These are phyloP conservation scores for Intellagama lesueurii DNA, from an alignment of 2,797 vertebrate genomes.

Conservation along the genomic window DNA sequence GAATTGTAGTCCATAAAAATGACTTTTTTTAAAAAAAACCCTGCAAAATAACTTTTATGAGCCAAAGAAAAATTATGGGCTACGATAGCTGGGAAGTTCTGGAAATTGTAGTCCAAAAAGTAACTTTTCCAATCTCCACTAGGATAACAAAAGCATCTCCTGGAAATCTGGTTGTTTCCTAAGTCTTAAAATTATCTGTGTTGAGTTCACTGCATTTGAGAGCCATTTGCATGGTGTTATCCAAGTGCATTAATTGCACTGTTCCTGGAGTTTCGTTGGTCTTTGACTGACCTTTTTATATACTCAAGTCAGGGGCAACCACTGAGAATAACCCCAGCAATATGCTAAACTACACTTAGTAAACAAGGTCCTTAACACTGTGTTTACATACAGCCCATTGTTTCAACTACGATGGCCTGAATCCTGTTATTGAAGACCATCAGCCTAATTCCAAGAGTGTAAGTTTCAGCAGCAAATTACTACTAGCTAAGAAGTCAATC, in stretches of 20 bases:
- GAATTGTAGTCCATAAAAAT: too few relatives aligned
- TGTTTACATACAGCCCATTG: background rate
- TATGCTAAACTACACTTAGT: background rate
- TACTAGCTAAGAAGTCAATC: too few relatives aligned
- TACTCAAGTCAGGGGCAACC: background rate
- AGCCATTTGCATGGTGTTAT: background rate
- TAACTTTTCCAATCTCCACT: too few relatives aligned
- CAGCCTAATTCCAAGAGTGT: background rate
- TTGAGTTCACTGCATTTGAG: background rate
- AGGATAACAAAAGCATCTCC: background rate
- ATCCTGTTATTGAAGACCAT: too few relatives aligned
- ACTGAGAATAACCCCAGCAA: background rate
- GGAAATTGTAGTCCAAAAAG: too few relatives aligned
- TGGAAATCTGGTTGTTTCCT: background rate
- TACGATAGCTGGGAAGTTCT: too few relatives aligned
- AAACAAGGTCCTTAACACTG: background rate
- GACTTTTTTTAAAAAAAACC: background rate
- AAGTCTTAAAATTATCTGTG: background rate
- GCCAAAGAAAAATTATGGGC: too few relatives aligned
- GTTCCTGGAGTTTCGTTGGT: background rate
- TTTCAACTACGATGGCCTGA: background rate
- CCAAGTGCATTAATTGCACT: background rate
- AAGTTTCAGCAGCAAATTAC: too few relatives aligned
- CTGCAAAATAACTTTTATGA: too few relatives aligned
- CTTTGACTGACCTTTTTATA: too few relatives aligned